phyloP scores from a whole-genome alignment of 1,140 invertebrate species.

The Diabrotica undecimpunctata region DNA sequence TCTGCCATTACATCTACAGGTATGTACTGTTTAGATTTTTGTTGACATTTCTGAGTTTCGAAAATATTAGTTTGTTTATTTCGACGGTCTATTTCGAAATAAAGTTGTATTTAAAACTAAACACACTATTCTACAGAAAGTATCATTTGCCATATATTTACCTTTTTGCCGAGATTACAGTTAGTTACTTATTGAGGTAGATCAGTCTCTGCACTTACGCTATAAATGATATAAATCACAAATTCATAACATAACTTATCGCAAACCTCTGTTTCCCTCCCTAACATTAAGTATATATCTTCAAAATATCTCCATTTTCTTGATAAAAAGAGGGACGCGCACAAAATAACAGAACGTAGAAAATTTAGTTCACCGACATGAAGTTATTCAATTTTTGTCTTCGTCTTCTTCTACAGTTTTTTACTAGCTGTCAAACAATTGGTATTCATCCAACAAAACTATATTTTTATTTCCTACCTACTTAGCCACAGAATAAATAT shows the following conservation, averaged over 20 bases:
- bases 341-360: neutral
- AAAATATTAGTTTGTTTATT: neutral
- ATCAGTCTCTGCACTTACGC: neutral
- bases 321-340: neutral
- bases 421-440: no score
- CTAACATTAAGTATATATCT: neutral
- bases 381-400: neutral
- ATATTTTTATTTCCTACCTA: no score
- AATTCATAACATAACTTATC: conserved; percentile 3
- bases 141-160: neutral
- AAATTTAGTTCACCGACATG: neutral
- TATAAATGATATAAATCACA: conserved; percentile 1
- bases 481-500: no score
- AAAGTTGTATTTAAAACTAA: no score
- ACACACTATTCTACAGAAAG: no score
- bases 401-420: no score
- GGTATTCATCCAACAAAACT: no score
- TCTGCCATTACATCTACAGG: neutral
- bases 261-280: neutral
- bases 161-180: neutral
- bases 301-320: conserved; percentile 2
- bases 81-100: no score
- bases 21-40: neutral
- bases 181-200: neutral
- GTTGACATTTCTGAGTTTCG: neutral